Conservation (phyloP, 2,113 vertebrate genomes). For the Notothenia coriiceps region DNA sequence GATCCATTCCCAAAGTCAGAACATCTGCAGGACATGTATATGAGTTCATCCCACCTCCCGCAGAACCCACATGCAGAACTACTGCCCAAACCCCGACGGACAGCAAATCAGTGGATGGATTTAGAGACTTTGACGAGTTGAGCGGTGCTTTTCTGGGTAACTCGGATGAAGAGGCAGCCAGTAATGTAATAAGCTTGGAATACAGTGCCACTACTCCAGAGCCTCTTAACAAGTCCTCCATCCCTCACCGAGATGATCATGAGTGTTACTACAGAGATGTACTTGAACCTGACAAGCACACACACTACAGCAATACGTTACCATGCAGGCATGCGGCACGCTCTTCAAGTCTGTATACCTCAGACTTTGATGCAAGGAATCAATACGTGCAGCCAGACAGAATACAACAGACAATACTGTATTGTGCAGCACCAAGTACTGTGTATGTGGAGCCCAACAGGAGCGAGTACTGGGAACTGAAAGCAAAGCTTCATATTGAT, state of each 20-base stretch:
- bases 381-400: slow-evolving; percentile 91
- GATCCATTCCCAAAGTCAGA: slow-evolving; percentile 89
- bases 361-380: slow-evolving; percentile 92
- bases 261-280: slow-evolving; percentile 90
- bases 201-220: slow-evolving; percentile 93
- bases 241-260: slow-evolving; percentile 88
- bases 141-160: slow-evolving; percentile 89
- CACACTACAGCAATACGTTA: slow-evolving; percentile 86
- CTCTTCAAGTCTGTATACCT: slow-evolving; percentile 88
- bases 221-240: slow-evolving; percentile 88
- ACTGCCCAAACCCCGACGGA: slow-evolving; percentile 87
- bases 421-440: slow-evolving; percentile 91
- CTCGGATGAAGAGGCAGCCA: slow-evolving; percentile 88
- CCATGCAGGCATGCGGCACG: slow-evolving; percentile 91
- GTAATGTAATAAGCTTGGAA: slow-evolving; percentile 88
- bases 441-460: slow-evolving; percentile 95
- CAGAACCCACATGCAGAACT: slow-evolving; percentile 89
- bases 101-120: slow-evolving; percentile 89
- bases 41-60: slow-evolving; percentile 92
- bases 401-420: slow-evolving; percentile 93
- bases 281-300: slow-evolving; percentile 90
- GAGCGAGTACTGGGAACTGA: slow-evolving; percentile 97
- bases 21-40: slow-evolving; percentile 93
- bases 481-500: slow-evolving; percentile 98
- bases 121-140: slow-evolving; percentile 93